Conservation (phyloP, 2,888 invertebrate genomes). For the Morpho helenor region DNA sequence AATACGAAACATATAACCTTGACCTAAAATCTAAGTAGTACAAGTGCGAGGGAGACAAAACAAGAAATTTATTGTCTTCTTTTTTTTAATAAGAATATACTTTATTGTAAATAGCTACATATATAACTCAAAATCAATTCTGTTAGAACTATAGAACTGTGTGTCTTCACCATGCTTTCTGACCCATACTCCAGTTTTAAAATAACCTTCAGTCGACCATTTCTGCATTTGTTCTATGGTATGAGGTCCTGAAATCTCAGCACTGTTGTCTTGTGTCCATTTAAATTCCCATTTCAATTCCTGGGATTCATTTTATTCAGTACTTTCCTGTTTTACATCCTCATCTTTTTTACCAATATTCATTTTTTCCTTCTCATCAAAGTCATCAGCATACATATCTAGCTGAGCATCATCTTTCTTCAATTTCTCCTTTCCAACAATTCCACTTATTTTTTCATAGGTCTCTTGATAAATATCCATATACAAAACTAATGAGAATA, state of each 20-base stretch:
- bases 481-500: no score
- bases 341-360: constrained; percentile 52
- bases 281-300: constrained; percentile 93
- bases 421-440: constrained; percentile 47
- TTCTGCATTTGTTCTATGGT: constrained; percentile 92
- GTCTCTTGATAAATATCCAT: constrained; percentile 96
- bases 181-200: constrained; percentile 91
- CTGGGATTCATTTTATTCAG: constrained; percentile 48
- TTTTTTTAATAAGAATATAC: no score
- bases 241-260: constrained; percentile 91
- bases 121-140: constrained; percentile 97
- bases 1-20: no score
- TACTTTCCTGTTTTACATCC: constrained; percentile 35
- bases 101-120: constrained; percentile 62
- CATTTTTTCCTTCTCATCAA: constrained; percentile 86
- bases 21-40: no score
- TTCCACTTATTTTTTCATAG: constrained; percentile 83
- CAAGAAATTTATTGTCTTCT: no score
- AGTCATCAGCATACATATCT: constrained; percentile 97
- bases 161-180: constrained; percentile 86
- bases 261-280: constrained; percentile 87
- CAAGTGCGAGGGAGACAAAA: no score
- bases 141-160: constrained; percentile 90
- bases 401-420: constrained; percentile 82
- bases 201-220: constrained; percentile 92